Percentiles rank a stretch among this genome's conserved stretches.
phyloP scores from a whole-genome alignment of 2,888 invertebrate species.

The Byasa hedistus region DNA sequence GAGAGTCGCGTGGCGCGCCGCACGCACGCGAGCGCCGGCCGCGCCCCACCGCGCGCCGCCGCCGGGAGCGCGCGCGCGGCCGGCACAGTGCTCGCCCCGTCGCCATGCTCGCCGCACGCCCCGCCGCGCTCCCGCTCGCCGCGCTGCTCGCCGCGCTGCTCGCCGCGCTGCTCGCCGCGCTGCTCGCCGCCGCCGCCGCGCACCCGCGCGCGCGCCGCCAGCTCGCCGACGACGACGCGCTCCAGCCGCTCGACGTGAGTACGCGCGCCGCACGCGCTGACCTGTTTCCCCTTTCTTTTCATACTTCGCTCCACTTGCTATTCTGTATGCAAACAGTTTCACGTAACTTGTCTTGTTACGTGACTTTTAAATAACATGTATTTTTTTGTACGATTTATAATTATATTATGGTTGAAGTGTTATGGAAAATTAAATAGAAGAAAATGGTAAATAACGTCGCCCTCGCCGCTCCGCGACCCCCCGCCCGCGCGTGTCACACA shows the following conservation, averaged over 20 bases:
- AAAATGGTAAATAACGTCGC: too few species aligned
- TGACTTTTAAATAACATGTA: too few species aligned
- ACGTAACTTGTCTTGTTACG: too few species aligned
- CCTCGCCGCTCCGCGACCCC: too few species aligned
- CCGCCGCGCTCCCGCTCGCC: constrained; percentile 40
- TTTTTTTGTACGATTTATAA: too few species aligned
- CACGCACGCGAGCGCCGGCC: too few species aligned
- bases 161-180: constrained; percentile 30
- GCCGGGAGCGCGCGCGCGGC: constrained; percentile 34
- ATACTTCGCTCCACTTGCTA: neutral
- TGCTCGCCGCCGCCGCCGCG: constrained; percentile 34
- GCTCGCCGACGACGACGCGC: constrained; percentile 62
- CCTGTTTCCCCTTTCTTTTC: neutral
- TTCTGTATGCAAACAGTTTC: too few species aligned
- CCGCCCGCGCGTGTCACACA: too few species aligned
- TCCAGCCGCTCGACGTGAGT: constrained; percentile 69
- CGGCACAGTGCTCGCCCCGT: constrained; percentile 39
- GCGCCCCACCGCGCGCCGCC: constrained; percentile 14
- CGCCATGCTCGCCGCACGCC: constrained; percentile 42
- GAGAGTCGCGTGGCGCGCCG: too few species aligned
- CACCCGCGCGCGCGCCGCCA: constrained; percentile 53
- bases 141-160: constrained; percentile 36
- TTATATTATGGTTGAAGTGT: too few species aligned
- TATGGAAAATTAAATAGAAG: too few species aligned
- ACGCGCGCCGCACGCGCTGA: constrained; percentile 7